Conservation (phyloP, 2,888 invertebrate genomes). For the Geophilus truncorum region DNA sequence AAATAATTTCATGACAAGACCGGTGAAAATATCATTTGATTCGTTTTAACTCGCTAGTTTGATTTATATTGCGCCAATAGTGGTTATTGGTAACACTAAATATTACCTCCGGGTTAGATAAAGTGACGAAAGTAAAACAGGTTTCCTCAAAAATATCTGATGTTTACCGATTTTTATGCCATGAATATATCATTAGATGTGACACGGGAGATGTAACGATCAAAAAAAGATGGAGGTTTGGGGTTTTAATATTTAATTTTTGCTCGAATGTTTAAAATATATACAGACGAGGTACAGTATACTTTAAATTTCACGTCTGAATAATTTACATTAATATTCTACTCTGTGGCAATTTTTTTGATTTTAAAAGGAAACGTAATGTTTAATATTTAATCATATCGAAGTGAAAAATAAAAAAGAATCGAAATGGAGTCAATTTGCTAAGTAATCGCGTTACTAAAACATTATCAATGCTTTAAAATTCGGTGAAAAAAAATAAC, state of each 20-base stretch:
- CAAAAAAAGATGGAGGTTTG: background rate
- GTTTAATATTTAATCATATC: background rate
- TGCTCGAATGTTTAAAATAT: conserved; percentile 1
- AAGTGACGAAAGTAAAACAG: background rate
- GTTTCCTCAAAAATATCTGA: background rate
- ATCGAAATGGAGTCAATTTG: background rate
- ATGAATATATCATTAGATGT: background rate
- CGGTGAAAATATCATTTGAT: background rate
- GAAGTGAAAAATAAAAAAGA: background rate
- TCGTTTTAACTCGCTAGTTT: background rate
- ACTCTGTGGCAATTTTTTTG: background rate
- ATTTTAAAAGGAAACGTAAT: background rate
- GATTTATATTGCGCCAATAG: background rate
- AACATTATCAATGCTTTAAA: background rate
- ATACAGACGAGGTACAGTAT: background rate
- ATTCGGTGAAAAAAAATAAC: no score
- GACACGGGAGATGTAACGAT: conserved; percentile 1
- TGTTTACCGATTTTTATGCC: conserved; percentile 9
- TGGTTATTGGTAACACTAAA: background rate
- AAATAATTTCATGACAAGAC: background rate
- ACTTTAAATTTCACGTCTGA: conserved; percentile 5
- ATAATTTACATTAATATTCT: background rate
- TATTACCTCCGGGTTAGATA: background rate
- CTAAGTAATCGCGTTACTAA: background rate
- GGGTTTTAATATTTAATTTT: conserved; percentile 20